A percentile compares a stretch with the other conserved stretches of the same genome.
Evolutionary conservation across 2,888 invertebrate species (phyloP).

Genomic region (Laspeyria flexula): DNA sequence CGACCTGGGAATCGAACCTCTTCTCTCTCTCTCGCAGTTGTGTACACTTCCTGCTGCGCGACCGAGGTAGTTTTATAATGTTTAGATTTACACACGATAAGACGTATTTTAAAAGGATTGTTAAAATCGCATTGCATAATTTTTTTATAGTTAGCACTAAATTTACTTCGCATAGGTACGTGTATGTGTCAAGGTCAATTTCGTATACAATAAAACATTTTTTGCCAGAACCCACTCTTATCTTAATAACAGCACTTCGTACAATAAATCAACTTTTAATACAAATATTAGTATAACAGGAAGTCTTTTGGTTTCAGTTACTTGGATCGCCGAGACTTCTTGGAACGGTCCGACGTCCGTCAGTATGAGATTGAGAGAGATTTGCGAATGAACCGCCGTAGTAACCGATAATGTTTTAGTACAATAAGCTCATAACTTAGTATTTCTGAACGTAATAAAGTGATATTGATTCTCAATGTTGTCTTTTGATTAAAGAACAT

Average conservation of each 20-base stretch:
- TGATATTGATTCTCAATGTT: constrained; percentile 5
- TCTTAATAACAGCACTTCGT: neutral
- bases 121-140: too few relatives aligned
- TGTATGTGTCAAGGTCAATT: too few relatives aligned
- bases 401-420: constrained; percentile 79
- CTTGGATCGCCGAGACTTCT: constrained; percentile 95
- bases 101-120: too few relatives aligned
- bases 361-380: constrained; percentile 97
- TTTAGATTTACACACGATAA: too few relatives aligned
- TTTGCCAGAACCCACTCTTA: too few relatives aligned
- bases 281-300: neutral
- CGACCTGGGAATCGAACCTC: too few relatives aligned
- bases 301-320: constrained; percentile 85
- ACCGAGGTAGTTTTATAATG: too few relatives aligned
- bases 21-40: too few relatives aligned
- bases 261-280: neutral
- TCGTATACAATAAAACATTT: too few relatives aligned
- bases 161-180: too few relatives aligned
- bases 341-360: constrained; percentile 94
- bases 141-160: too few relatives aligned
- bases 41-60: too few relatives aligned
- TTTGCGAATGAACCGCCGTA: constrained; percentile 88
- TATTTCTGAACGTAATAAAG: constrained; percentile 18
- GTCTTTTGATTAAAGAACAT: constrained; percentile 1
- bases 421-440: constrained; percentile 7